phyloP scores from a whole-genome alignment of 1,140 invertebrate species.

The Panulirus ornatus region DNA sequence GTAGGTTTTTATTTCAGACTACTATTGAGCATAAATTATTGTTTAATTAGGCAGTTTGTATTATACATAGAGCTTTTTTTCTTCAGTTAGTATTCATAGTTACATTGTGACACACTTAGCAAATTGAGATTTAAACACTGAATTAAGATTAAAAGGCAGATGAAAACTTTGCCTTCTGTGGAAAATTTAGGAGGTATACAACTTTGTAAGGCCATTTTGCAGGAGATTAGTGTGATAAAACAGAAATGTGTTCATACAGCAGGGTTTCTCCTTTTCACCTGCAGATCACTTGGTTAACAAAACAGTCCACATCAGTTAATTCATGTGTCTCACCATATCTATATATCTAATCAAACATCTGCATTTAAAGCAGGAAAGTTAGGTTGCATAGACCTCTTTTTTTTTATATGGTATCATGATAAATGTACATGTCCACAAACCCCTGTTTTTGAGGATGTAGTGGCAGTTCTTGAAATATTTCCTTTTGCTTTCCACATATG shows the following conservation, averaged over 20 bases:
- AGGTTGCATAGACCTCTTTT: not conserved
- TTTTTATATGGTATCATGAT: too few species aligned
- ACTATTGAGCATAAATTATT: not conserved
- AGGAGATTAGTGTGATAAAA: not conserved
- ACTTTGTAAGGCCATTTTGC: not conserved
- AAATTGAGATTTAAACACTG: not conserved
- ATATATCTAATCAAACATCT: not conserved
- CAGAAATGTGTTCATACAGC: not conserved
- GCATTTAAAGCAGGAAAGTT: not conserved
- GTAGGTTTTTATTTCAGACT: not conserved
- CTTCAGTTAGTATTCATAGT: not conserved
- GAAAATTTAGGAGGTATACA: not conserved
- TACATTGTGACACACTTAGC: not conserved
- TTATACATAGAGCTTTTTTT: not conserved
- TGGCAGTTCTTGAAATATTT: not conserved
- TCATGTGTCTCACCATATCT: not conserved
- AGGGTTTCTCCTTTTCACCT: not conserved
- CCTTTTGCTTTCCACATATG: not conserved
- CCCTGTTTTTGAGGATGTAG: not conserved
- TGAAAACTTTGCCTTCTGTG: not conserved
- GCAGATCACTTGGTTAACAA: not conserved
- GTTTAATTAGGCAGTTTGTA: not conserved
- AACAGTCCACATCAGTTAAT: not conserved
- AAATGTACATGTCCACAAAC: too few species aligned
- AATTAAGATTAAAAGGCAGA: not conserved